Base-by-base conservation (phyloP, 1,140 invertebrate genomes). In the Platyscapa corneri region DNA sequence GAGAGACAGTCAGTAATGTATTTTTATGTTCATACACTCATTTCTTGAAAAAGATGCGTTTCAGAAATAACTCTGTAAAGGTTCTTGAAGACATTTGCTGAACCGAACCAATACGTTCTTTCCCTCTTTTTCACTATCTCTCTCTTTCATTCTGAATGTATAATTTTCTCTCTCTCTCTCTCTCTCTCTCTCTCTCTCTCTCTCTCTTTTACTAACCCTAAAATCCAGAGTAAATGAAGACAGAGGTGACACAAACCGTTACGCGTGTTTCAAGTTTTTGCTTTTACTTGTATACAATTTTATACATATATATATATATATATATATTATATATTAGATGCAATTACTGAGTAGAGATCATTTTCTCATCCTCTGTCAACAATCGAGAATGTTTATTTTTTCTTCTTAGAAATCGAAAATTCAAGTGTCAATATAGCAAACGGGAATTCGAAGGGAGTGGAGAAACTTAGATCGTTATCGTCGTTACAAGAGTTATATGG, bases 61-160 rank as follows among this genome's bases (percentile, higher is more conserved):
- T 86, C 78, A 72, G 83, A 85, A 89, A 89, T 88, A 87, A 86
- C 83, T 86, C 76, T 77, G 80, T 74, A 88, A 86, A 87, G 88
- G 86, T 88, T 87, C 88, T 89, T 76, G 78, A 74, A 70, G 67
- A 86, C 87, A 86, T 86, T 78, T 85, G 85, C 79, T 42, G 60
- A 39, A 56, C 77, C 53, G 77, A 30, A 72, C 67, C 77, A 46
- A 85, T 80, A 79, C 77, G 56, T 56, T 34, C 53, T 39, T 64
- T 79, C 12, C 3, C 42, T n/a, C 56, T 16, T 42, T 56, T 34
- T 39, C 37, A 32, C 3, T 37, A 46, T 30, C 0, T 72, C 65
- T 70, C n/a, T 23, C 53, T 0, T 78, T 37, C 67, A 27, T n/a
- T 74, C 70, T 74, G 18, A 3, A n/a, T n/a, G n/a, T n/a, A n/a